Evolutionary conservation across 2,888 invertebrate genomes (phyloP), one percentile per base, ranked within the genome.

Genomic region (Polydrusus cervinus): DNA sequence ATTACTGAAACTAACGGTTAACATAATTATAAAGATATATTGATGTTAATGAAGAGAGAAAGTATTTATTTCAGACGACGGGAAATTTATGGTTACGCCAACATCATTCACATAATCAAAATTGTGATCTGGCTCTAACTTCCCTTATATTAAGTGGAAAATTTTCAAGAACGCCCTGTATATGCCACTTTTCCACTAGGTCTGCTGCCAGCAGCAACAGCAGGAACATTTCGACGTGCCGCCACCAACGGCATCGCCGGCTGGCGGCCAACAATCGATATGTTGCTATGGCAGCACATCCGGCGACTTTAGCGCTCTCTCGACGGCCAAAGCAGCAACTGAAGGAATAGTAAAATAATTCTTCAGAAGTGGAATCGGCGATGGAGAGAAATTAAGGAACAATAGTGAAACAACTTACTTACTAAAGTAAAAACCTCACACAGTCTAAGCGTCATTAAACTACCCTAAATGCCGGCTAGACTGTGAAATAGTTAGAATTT

Each of bases 211-310:
- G 11, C 18, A 49, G 11, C 18, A 49, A 34, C 40, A 47, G 49
- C 55, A 57, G 45, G 18, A 25, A 25, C 34, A 66, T 61, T 67
- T 66, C 65, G 43, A 71, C 51, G 20, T 51, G 68, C 45, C 69
- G 74, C 38, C 75, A 72, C 34, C 75, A 38, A 45, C 74, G 75
- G 34, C 75, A 18, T 49, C 72, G 82, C 80, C 82, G 83, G 82
- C 84, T 20, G 40, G 43, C 70, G 40, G 85, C 83, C 83, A 86
- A 87, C 90, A 91, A 91, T 91, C 91, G 91, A 91, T 91, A 90
- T 89, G 92, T 91, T 90, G 90, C 91, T 90, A 90, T 90, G 89
- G 89, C 89, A 89, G 88, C 90, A 88, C 88, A 91, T 92, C 91
- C 92, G 91, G 90, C 87, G 87, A 85, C 14, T 16, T 7, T 18